These are phyloP conservation scores for Orgyia antiqua DNA, from an alignment of 2,888 invertebrate species.

Conservation along the genomic window DNA sequence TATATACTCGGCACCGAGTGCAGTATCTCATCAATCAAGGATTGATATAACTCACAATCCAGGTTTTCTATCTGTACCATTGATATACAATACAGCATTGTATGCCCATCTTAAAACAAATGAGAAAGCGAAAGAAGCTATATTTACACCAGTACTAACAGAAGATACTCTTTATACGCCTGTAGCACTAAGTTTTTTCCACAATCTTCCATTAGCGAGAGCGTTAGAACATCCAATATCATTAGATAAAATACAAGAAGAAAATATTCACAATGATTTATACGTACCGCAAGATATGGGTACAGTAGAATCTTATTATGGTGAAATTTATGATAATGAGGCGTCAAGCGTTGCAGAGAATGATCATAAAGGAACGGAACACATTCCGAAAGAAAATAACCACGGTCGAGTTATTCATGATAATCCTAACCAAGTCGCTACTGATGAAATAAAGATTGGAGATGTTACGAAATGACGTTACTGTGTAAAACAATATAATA, in stretches of 20 bases:
- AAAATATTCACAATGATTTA: constrained; percentile 12
- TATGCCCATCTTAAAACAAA: constrained; percentile 26
- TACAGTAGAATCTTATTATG: constrained; percentile 2
- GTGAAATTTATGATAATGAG: constrained; percentile 1
- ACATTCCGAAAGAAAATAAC: no score
- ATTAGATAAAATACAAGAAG: constrained; percentile 39
- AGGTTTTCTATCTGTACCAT: constrained; percentile 36
- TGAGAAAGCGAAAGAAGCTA: constrained; percentile 28
- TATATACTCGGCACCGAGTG: constrained; percentile 68
- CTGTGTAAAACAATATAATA: no score
- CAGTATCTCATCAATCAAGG: constrained; percentile 77
- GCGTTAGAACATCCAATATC: constrained; percentile 53
- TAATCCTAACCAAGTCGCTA: constrained; percentile 10
- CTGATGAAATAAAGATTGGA: constrained; percentile 7
- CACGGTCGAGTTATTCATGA: constrained; percentile 13
- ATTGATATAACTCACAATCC: constrained; percentile 64
- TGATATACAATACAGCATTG: constrained; percentile 47
- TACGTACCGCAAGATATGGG: constrained; percentile 5
- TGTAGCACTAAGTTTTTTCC: constrained; percentile 51
- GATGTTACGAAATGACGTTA: no score
- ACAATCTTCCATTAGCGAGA: constrained; percentile 55
- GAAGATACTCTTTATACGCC: constrained; percentile 45
- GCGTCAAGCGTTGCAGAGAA: constrained; percentile 3
- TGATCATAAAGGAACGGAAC: constrained; percentile 3
- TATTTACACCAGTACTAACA: constrained; percentile 29